These are phyloP conservation scores for Odontocerum albicorne DNA, from an alignment of 2,888 invertebrate species.

Conservation along the genomic window DNA sequence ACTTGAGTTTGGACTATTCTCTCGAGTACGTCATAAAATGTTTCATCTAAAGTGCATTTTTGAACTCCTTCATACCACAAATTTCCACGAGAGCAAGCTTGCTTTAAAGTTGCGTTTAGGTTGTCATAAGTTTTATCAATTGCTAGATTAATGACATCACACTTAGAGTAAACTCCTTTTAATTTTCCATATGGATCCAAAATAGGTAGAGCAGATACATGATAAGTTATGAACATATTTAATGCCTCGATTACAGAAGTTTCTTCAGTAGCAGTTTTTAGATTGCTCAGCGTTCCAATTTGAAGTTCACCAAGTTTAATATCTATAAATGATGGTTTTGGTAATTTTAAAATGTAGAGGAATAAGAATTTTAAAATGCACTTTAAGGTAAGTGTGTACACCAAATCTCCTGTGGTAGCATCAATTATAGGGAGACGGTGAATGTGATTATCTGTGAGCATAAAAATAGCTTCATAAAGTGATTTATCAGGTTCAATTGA, in stretches of 20 bases:
- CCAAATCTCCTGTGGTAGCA: constrained; percentile 9
- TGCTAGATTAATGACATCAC: constrained; percentile 20
- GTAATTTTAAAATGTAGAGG: constrained; percentile 17
- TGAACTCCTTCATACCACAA: constrained; percentile 25
- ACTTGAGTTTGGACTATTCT: constrained; percentile 21
- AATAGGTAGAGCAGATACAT: constrained; percentile 25
- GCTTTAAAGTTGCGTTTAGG: constrained; percentile 18
- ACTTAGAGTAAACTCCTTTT: constrained; percentile 19
- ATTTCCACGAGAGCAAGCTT: constrained; percentile 13
- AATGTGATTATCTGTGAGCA: constrained; percentile 19
- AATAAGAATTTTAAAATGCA: constrained; percentile 24
- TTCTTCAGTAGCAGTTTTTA: constrained; percentile 6
- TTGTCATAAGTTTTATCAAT: constrained; percentile 24
- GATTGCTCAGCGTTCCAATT: constrained; percentile 17
- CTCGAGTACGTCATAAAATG: constrained; percentile 20
- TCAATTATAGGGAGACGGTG: constrained; percentile 26
- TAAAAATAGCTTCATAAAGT: constrained; percentile 21
- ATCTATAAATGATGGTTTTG: constrained; percentile 18
- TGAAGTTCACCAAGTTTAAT: constrained; percentile 15
- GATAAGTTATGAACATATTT: constrained; percentile 14
- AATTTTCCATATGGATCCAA: constrained; percentile 18
- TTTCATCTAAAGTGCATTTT: constrained; percentile 19
- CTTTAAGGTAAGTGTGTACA: constrained; percentile 21
- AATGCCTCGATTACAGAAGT: constrained; percentile 23
- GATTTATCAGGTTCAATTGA: constrained; percentile 20